Conservation (phyloP, 2,113 vertebrate species). For the Pelvicachromis taeniatus region DNA sequence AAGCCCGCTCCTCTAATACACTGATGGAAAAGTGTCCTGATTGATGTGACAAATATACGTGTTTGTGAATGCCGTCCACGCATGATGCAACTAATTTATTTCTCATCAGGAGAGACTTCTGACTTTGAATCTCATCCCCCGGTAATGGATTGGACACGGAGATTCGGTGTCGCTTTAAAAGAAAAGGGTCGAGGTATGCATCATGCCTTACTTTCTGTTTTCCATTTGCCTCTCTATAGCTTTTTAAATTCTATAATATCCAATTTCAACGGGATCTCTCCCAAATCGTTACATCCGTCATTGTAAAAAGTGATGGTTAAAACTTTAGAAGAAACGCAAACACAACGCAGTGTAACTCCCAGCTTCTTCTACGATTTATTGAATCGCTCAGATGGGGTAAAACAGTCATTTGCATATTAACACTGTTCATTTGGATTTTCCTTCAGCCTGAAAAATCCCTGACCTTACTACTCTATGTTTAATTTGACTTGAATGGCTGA, state of each 20-base stretch:
- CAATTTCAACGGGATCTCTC: slow-evolving; percentile 55
- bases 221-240: slow-evolving; percentile 43
- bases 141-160: slow-evolving; percentile 74
- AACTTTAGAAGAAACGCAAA: not conserved
- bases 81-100: slow-evolving; percentile 68
- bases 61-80: slow-evolving; percentile 21
- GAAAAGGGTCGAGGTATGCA: slow-evolving; percentile 46
- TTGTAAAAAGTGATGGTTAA: not conserved
- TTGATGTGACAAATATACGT: slow-evolving; percentile 21
- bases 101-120: slow-evolving; percentile 64
- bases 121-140: slow-evolving; percentile 63
- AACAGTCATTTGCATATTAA: not conserved
- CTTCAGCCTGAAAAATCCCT: not conserved
- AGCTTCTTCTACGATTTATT: not conserved
- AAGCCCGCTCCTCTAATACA: not conserved
- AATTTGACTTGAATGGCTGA: not conserved
- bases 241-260: slow-evolving; percentile 35
- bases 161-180: slow-evolving; percentile 68
- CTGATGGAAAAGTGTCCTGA: not conserved
- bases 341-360: not conserved
- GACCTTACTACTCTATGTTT: not conserved
- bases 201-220: slow-evolving; percentile 56
- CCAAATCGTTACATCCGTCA: slow-evolving; percentile 46
- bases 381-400: not conserved
- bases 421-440: not conserved